Evolutionary conservation across 2,797 vertebrate genomes (phyloP), one percentile per base, ranked within the genome.

Genomic region (Gymnopithys bicolor): DNA sequence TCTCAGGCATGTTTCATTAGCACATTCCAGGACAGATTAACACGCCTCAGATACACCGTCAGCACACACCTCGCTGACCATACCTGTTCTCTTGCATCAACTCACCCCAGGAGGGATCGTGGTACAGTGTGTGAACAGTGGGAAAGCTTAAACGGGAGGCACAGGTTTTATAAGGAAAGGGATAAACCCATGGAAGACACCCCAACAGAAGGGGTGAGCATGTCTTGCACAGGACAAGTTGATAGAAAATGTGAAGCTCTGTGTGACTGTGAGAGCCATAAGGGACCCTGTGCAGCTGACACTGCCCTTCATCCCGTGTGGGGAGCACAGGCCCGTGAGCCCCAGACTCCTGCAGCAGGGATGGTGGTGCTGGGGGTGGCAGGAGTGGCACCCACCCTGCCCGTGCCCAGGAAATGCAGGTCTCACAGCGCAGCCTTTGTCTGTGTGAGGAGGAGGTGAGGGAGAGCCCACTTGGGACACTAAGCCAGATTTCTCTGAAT

Each of bases 1-100:
- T 87, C 89, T 87, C 84, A 33, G 46, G 86, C 46, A 7, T 89
- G 84, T 87, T 94, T 93, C 93, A 94, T 95, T 87, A 95, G 64
- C 86, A 85, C 90, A 93, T 95, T 95, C 93, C 89, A 85, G 84
- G 62, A 13, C 10, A 77, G 86, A 93, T 77, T 58, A 89, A 62
- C 78, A 80, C 5, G 0, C 81, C 92, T 93, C 83, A 71, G 56
- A 60, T 70, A 64, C 51, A 46, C 33, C 2, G 5, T 83, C 94
- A 89, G 86, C 90, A 87, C 74, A 51, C 73, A 92, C 69, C 56
- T 75, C 64, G 73, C 89, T 93, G 69, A 84, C 87, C 80, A 30
- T 78, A 93, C 94, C 83, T 96, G 87, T 84, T 96, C 75, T 62
- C 82, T 90, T 69, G 76, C 73, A 24, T 52, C 48, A 90, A 79